Evolutionary conservation across 2,797 vertebrate species (phyloP).

Genomic region (Mareca strepera): DNA sequence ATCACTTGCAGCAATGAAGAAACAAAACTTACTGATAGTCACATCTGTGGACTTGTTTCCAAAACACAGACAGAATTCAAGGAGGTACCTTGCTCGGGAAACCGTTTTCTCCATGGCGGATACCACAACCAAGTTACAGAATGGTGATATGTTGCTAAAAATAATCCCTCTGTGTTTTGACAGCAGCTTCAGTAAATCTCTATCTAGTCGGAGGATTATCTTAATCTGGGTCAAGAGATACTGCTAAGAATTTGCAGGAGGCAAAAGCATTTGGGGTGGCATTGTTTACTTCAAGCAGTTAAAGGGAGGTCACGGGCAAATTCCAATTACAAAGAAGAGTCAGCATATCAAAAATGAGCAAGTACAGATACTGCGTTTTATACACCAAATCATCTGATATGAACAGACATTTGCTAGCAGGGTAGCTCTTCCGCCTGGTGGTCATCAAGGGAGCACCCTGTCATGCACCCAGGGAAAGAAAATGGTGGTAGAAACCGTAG

Average conservation of each 20-base stretch:
- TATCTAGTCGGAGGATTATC: not conserved
- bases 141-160: not conserved
- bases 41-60: not conserved
- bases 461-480: accelerated
- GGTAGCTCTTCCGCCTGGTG: not conserved
- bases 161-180: conserved; percentile 9
- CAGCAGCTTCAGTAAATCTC: not conserved
- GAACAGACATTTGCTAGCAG: not conserved
- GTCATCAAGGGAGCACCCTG: not conserved
- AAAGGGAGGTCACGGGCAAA: not conserved
- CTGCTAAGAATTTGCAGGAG: not conserved
- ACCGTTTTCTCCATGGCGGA: not conserved
- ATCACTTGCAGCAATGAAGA: not conserved
- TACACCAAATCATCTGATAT: not conserved
- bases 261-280: not conserved
- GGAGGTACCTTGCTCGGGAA: not conserved
- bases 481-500: not conserved
- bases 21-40: not conserved
- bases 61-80: not conserved
- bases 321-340: not conserved
- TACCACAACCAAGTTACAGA: not conserved
- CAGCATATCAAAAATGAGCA: not conserved
- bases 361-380: not conserved
- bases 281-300: not conserved
- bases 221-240: conserved; percentile 25